A percentile compares a stretch with the other conserved stretches of the same genome.
Conservation (phyloP, 2,797 vertebrate species). For the Thaleichthys pacificus region DNA sequence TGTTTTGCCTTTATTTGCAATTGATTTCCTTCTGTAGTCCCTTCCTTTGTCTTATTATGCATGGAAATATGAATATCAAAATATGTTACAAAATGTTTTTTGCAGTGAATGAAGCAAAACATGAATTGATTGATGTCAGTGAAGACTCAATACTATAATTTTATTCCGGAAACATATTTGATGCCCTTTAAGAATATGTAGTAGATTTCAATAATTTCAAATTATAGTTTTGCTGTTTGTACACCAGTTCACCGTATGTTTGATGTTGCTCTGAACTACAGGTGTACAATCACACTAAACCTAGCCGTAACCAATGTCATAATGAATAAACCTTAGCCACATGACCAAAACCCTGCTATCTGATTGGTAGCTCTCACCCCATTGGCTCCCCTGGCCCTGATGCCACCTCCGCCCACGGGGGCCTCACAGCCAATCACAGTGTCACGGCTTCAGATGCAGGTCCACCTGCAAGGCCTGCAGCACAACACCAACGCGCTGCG, state of each 20-base stretch:
- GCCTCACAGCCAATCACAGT: slow-evolving; percentile 82
- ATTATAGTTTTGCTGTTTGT: background rate
- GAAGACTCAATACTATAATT: slow-evolving; percentile 7
- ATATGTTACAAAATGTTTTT: slow-evolving; percentile 24
- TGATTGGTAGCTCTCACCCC: slow-evolving; percentile 75
- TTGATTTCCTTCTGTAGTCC: background rate
- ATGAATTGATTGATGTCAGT: slow-evolving; percentile 38
- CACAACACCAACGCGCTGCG: slow-evolving; percentile 89
- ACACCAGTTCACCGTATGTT: background rate
- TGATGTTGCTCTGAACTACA: background rate
- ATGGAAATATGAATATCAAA: slow-evolving; percentile 49
- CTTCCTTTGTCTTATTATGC: slow-evolving; percentile 54
- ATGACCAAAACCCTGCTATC: slow-evolving; percentile 21
- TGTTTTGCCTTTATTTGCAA: slow-evolving; percentile 1
- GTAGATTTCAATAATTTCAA: background rate
- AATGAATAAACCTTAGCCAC: background rate
- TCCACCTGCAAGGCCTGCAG: slow-evolving; percentile 91
- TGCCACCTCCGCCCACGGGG: slow-evolving; percentile 79
- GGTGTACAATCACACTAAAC: background rate
- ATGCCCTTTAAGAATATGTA: slow-evolving; percentile 17
- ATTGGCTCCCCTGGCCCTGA: slow-evolving; percentile 82
- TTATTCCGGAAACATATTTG: slow-evolving; percentile 24
- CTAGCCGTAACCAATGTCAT: too few species aligned
- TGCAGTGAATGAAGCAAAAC: slow-evolving; percentile 12
- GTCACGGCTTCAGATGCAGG: slow-evolving; percentile 92